Conservation (phyloP, 2,113 vertebrate species). For the Myotis lucifugus region DNA sequence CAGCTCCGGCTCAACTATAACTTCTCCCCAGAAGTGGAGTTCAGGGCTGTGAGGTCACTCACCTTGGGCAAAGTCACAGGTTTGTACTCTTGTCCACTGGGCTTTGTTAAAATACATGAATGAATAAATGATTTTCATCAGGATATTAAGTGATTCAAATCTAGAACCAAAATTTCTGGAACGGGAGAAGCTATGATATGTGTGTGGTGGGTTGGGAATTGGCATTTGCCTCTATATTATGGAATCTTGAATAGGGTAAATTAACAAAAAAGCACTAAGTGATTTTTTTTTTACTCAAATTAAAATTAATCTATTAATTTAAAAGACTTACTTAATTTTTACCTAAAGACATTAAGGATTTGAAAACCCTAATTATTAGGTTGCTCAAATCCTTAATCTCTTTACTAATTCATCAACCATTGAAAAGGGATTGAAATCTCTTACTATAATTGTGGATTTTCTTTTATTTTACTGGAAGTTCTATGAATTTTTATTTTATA, state of each 20-base stretch:
- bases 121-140: not conserved
- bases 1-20: slow-evolving; percentile 91
- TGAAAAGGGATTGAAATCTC: not conserved
- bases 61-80: slow-evolving; percentile 95
- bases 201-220: not conserved
- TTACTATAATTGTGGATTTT: not conserved
- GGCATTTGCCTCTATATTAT: not conserved
- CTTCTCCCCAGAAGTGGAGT: slow-evolving; percentile 91
- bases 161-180: not conserved
- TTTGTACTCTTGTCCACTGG: slow-evolving; percentile 64
- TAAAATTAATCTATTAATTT: not conserved
- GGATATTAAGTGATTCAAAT: not conserved
- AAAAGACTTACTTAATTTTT: not conserved
- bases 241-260: not conserved
- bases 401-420: not conserved
- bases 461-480: not conserved
- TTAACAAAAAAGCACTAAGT: not conserved
- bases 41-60: slow-evolving; percentile 92
- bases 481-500: not conserved
- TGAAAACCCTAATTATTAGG: not conserved
- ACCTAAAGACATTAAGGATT: not conserved
- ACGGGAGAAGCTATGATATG: not conserved
- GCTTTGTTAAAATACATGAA: not conserved
- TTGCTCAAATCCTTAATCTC: not conserved
- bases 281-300: not conserved